phyloP scores from a whole-genome alignment of 2,888 invertebrate genomes.

The Biston stratarius region DNA sequence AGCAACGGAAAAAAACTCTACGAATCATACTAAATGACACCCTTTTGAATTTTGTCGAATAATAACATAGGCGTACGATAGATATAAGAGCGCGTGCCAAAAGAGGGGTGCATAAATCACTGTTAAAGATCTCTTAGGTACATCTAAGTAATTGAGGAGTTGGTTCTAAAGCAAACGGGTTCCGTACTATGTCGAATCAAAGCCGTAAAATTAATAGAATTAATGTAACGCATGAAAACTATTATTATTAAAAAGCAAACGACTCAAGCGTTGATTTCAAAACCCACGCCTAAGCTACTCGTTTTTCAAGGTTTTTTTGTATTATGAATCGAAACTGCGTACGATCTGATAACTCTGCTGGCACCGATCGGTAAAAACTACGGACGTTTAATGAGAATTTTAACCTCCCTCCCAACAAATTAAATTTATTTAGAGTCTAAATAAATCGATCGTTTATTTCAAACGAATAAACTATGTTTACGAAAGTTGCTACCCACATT shows the following conservation, averaged over 20 bases:
- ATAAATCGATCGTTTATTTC: conserved; percentile 11
- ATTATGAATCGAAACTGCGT: conserved; percentile 52
- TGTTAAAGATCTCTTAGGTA: conserved; percentile 37
- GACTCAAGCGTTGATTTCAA: conserved; percentile 59
- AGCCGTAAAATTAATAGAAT: conserved; percentile 48
- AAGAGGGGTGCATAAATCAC: conserved; percentile 38
- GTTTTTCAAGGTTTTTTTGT: conserved; percentile 64
- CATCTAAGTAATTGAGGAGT: conserved; percentile 27
- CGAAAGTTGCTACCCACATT: conserved; percentile 17
- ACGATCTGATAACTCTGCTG: conserved; percentile 65
- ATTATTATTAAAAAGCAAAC: conserved; percentile 56
- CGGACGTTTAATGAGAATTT: conserved; percentile 65
- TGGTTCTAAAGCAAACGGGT: conserved; percentile 44
- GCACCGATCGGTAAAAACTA: conserved; percentile 65
- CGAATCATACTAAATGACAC: conserved; percentile 21
- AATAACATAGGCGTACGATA: neutral
- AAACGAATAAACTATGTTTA: neutral
- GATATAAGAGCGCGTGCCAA: conserved; percentile 49
- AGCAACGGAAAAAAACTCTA: conserved; percentile 20
- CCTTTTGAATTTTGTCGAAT: conserved; percentile 38
- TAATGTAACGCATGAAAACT: conserved; percentile 52
- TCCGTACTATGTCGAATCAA: conserved; percentile 44
- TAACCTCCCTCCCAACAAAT: conserved; percentile 53
- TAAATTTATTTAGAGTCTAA: conserved; percentile 27
- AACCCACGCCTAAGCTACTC: conserved; percentile 64